phyloP scores from a whole-genome alignment of 1,140 invertebrate genomes.

The Drosophila suzukii region DNA sequence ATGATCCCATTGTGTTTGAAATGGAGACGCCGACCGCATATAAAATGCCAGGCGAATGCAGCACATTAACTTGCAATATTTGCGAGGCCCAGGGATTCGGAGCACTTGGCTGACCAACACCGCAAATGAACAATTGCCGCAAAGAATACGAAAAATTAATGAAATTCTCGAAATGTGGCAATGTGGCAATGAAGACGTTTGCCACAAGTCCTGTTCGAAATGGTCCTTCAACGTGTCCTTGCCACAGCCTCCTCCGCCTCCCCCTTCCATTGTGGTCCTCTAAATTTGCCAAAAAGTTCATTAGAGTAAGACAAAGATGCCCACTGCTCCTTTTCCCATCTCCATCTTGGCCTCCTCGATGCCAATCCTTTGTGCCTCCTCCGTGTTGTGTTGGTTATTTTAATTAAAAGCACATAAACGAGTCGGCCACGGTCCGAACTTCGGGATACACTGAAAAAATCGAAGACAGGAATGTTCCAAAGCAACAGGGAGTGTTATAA shows the following conservation, averaged over 20 bases:
- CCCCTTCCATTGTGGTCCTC: conserved; percentile 38
- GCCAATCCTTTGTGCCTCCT: conserved; percentile 35
- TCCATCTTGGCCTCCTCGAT: conserved; percentile 11
- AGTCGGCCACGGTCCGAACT: conserved; percentile 39
- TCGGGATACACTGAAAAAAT: neutral
- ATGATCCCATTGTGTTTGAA: conserved; percentile 42
- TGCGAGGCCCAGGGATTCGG: neutral
- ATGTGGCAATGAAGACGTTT: conserved; percentile 58
- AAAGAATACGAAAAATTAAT: conserved; percentile 65
- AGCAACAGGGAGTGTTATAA: too few species aligned
- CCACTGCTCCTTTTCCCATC: neutral
- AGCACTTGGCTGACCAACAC: conserved; percentile 22
- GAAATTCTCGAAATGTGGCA: conserved; percentile 59
- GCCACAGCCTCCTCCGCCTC: conserved; percentile 8
- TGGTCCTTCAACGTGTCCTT: conserved; percentile 30
- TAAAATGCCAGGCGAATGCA: conserved; percentile 57
- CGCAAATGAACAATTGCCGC: conserved; percentile 63
- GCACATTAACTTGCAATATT: conserved; percentile 49
- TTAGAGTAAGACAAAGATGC: conserved; percentile 56
- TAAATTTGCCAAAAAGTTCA: conserved; percentile 67
- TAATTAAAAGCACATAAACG: conserved; percentile 68
- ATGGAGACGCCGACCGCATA: conserved; percentile 45
- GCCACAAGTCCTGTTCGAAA: conserved; percentile 34
- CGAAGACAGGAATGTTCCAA: too few species aligned
- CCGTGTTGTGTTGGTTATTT: conserved; percentile 61